A percentile compares a stretch with the other conserved stretches of the same genome.
phyloP scores from a whole-genome alignment of 1,140 invertebrate genomes.

The Chionoecetes opilio region DNA sequence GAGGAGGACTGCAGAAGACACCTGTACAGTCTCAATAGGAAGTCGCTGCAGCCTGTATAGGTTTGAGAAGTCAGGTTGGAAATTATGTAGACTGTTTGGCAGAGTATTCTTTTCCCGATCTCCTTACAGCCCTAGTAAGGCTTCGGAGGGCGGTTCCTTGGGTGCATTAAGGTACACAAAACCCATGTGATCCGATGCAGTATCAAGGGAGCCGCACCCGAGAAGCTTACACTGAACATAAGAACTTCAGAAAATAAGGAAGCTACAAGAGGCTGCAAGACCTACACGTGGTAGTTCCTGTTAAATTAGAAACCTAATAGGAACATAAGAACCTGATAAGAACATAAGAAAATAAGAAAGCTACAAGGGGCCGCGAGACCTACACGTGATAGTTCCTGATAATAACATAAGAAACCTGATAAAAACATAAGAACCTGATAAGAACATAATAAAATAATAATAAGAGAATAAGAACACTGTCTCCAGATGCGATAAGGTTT shows the following conservation, averaged over 20 bases:
- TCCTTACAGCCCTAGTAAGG: background rate
- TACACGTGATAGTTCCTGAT: no score
- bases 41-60: background rate
- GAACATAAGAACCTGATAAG: no score
- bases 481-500: background rate
- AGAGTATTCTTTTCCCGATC: background rate
- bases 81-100: background rate
- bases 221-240: background rate
- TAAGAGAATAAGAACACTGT: no score
- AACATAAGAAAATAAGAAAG: no score
- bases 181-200: background rate
- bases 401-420: no score
- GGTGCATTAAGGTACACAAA: background rate
- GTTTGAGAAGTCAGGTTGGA: background rate
- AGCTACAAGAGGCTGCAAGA: no score
- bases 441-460: no score
- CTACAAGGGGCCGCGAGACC: no score
- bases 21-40: background rate
- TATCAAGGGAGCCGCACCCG: background rate
- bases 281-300: no score
- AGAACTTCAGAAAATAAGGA: no score
- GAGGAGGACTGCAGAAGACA: background rate
- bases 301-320: no score
- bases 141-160: background rate
- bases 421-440: no score